A percentile compares a stretch with the other conserved stretches of the same genome.
These are phyloP conservation scores for Sinocyclocheilus rhinocerous DNA, from an alignment of 2,113 vertebrate genomes.

Conservation along the genomic window DNA sequence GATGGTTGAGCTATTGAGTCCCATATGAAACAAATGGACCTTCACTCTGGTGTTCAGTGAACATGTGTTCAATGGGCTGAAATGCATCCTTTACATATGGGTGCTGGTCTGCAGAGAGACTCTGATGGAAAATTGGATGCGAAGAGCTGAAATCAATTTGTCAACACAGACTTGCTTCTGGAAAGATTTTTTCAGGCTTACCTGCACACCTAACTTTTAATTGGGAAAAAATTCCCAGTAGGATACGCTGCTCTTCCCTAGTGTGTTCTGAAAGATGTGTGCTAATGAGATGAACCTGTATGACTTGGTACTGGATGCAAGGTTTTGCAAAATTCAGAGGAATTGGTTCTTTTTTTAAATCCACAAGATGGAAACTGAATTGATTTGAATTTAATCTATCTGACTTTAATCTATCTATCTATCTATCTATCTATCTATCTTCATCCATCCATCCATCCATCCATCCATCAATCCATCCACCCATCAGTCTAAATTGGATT, in stretches of 20 bases:
- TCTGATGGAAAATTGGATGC: conserved; percentile 28
- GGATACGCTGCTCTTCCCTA: background rate
- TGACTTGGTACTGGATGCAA: background rate
- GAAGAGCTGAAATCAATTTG: conserved; percentile 34
- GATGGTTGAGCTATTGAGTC: conserved; percentile 50
- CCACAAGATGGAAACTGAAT: background rate
- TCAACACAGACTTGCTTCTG: conserved; percentile 12
- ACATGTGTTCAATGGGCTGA: conserved; percentile 52
- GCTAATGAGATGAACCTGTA: background rate
- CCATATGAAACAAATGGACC: conserved; percentile 49
- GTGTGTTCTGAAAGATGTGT: conserved; percentile 14
- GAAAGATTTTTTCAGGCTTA: conserved; percentile 32
- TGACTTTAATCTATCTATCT: background rate
- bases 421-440: background rate
- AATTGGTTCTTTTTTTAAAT: background rate
- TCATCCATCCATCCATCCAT: background rate
- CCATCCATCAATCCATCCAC: background rate
- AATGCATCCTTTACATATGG: conserved; percentile 49
- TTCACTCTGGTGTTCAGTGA: conserved; percentile 43
- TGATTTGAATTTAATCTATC: background rate
- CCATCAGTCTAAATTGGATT: background rate
- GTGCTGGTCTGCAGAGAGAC: conserved; percentile 20
- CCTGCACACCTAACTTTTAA: conserved; percentile 40
- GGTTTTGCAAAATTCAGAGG: background rate
- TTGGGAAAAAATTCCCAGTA: conserved; percentile 9